These are phyloP conservation scores for Dynastes hyllus DNA, from an alignment of 2,888 invertebrate species.

Conservation along the genomic window DNA sequence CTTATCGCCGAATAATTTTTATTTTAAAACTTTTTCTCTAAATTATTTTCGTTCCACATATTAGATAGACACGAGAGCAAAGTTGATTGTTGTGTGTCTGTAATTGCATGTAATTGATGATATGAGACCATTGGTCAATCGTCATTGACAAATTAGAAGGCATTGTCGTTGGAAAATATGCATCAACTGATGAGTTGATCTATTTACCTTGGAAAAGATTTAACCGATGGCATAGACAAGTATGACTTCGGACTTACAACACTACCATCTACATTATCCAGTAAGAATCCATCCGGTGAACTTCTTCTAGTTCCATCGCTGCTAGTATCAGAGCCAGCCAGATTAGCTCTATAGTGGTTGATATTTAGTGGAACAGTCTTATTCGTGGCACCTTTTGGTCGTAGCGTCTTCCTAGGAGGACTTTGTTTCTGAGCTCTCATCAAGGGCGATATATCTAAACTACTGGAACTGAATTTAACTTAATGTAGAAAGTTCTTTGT, in stretches of 20 bases:
- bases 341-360: constrained; percentile 40
- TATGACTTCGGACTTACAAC: constrained; percentile 81
- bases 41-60: no score
- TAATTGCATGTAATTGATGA: no score
- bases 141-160: no score
- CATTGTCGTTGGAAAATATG: no score
- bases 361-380: constrained; percentile 65
- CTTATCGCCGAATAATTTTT: no score
- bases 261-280: constrained; percentile 64
- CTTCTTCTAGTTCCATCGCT: constrained; percentile 61
- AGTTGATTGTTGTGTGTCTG: no score
- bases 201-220: constrained; percentile 84
- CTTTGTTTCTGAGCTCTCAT: constrained; percentile 65
- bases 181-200: no score
- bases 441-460: constrained; percentile 68
- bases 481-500: not conserved
- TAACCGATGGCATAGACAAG: constrained; percentile 89
- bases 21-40: no score
- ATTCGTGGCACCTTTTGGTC: constrained; percentile 67
- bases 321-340: constrained; percentile 65
- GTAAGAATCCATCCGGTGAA: constrained; percentile 61
- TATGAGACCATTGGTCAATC: no score
- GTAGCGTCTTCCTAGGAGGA: constrained; percentile 60
- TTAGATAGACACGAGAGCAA: no score
- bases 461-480: constrained; percentile 60